phyloP scores from a whole-genome alignment of 2,888 invertebrate species.

The Heteropelma amictum region DNA sequence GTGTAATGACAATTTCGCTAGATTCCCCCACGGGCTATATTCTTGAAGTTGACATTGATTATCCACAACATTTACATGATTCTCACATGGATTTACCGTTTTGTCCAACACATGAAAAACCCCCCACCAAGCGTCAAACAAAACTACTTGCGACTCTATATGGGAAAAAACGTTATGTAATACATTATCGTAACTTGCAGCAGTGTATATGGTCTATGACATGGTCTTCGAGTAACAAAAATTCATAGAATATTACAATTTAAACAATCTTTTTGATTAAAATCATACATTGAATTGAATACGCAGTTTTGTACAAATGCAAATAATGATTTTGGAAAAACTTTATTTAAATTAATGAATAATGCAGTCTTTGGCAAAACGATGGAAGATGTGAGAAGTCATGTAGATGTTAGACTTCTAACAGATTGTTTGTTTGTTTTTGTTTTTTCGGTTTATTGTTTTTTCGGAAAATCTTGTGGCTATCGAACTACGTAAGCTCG shows the following conservation, averaged over 20 bases:
- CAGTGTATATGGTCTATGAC: too few species aligned
- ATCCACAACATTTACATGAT: too few species aligned
- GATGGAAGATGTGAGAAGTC: conserved; percentile 69
- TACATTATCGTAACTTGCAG: too few species aligned
- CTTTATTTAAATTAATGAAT: conserved; percentile 38
- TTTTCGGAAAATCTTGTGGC: conserved; percentile 71
- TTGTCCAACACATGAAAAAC: too few species aligned
- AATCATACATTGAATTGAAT: conserved; percentile 74
- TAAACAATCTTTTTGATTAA: conserved; percentile 56
- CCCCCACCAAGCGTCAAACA: too few species aligned
- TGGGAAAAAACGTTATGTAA: too few species aligned
- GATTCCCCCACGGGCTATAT: too few species aligned
- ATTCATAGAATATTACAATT: conserved; percentile 70
- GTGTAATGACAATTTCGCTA: too few species aligned
- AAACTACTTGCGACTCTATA: too few species aligned
- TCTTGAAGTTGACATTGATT: too few species aligned
- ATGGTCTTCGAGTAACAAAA: conserved; percentile 47
- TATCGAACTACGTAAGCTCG: conserved; percentile 56
- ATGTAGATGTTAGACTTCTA: conserved; percentile 67
- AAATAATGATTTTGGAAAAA: background rate
- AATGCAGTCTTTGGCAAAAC: conserved; percentile 44
- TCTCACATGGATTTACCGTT: too few species aligned
- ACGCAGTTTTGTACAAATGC: conserved; percentile 51
- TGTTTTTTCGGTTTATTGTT: conserved; percentile 65
- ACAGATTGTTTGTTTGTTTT: conserved; percentile 56